A percentile compares a stretch with the other conserved stretches of the same genome.
phyloP scores from a whole-genome alignment of 2,888 invertebrate genomes.

The Dione vanillae region DNA sequence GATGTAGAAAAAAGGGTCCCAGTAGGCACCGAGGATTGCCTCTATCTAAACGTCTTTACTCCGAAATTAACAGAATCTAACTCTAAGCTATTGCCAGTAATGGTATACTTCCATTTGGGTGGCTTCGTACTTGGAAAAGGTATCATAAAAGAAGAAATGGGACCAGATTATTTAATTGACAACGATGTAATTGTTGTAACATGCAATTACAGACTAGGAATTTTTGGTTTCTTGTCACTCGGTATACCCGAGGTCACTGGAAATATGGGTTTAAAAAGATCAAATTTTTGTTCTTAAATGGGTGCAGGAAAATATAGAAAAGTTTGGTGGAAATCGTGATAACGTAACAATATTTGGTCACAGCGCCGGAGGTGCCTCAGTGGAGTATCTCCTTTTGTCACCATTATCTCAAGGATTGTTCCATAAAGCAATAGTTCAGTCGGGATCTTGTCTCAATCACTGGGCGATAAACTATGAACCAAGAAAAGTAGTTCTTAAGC shows the following conservation, averaged over 20 bases:
- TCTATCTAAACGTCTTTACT: conserved; percentile 67
- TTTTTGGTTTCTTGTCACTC: conserved; percentile 68
- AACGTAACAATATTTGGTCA: conserved; percentile 65
- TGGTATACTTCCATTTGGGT: conserved; percentile 72
- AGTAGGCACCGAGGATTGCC: conserved; percentile 67
- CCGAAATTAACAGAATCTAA: conserved; percentile 54
- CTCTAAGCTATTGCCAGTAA: conserved; percentile 56
- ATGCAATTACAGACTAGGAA: conserved; percentile 70
- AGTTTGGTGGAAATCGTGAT: conserved; percentile 62
- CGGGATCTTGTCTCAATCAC: conserved; percentile 62
- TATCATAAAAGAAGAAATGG: conserved; percentile 55
- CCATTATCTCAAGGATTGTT: conserved; percentile 60
- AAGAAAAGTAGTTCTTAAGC: conserved; percentile 49
- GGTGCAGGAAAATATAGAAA: conserved; percentile 62
- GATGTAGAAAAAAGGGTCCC: conserved; percentile 43
- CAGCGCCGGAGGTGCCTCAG: conserved; percentile 63
- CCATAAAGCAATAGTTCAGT: conserved; percentile 65
- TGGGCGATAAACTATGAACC: conserved; percentile 60
- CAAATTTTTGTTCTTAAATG: conserved; percentile 66
- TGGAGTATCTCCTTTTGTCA: conserved; percentile 62
- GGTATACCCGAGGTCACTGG: conserved; percentile 64
- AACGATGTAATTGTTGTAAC: conserved; percentile 66
- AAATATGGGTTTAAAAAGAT: conserved; percentile 71
- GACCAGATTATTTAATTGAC: conserved; percentile 67
- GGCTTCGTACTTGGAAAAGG: conserved; percentile 66